A percentile compares a stretch with the other conserved stretches of the same genome.
Evolutionary conservation across 2,888 invertebrate species (phyloP).

Genomic region (Papilio elwesi): DNA sequence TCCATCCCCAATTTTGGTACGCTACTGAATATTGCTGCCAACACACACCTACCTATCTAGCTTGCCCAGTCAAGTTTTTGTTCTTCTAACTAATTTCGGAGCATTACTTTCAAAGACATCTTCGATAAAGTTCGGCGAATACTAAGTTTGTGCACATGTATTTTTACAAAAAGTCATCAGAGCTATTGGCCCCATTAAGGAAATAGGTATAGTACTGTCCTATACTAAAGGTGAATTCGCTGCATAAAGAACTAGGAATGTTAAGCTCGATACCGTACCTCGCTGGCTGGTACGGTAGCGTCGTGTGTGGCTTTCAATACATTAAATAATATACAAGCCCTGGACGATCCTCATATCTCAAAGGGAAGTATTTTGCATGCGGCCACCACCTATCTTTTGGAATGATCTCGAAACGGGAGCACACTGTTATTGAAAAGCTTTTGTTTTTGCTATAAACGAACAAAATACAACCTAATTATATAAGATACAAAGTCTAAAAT

Average conservation of each 20-base stretch:
- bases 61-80: constrained; percentile 19
- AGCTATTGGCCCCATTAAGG: constrained; percentile 12
- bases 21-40: constrained; percentile 53
- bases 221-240: constrained; percentile 18
- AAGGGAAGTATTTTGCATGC: constrained; percentile 82
- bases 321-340: constrained; percentile 72
- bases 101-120: constrained; percentile 18
- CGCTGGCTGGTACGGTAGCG: constrained; percentile 57
- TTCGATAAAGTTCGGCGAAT: constrained; percentile 24
- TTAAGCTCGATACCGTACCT: constrained; percentile 37
- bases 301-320: constrained; percentile 78
- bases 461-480: constrained; percentile 45
- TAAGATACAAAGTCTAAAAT: constrained; percentile 42
- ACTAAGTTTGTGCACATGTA: constrained; percentile 7
- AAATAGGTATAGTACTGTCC: constrained; percentile 7
- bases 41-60: constrained; percentile 3
- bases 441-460: constrained; percentile 26
- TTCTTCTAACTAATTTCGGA: constrained; percentile 23
- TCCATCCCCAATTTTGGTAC: constrained; percentile 56
- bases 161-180: constrained; percentile 15
- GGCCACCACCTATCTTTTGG: constrained; percentile 76
- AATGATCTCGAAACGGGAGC: constrained; percentile 78
- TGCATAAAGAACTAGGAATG: constrained; percentile 32
- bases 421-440: constrained; percentile 50
- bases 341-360: constrained; percentile 79